Evolutionary conservation across 2,797 vertebrate genomes (phyloP).

Genomic region (Petrocephalus sullivani): DNA sequence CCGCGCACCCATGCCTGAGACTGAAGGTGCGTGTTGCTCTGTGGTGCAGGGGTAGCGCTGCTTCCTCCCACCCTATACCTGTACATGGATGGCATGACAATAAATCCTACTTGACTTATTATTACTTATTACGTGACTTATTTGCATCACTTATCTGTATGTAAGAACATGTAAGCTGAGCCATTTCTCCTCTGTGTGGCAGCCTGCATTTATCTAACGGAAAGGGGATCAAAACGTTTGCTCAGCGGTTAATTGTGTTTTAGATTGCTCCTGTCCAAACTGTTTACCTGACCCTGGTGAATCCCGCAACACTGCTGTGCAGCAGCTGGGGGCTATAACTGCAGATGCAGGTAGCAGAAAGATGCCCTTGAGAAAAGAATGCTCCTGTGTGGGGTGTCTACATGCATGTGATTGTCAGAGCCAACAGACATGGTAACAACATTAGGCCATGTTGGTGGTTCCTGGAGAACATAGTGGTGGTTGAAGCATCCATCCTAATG

Average conservation of each 20-base stretch:
- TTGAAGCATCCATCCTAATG: background rate
- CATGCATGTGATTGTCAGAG: background rate
- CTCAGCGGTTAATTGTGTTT: background rate
- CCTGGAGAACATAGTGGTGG: background rate
- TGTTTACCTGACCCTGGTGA: background rate
- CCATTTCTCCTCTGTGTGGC: background rate
- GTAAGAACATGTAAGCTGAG: background rate
- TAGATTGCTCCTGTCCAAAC: background rate
- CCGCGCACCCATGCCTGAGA: background rate
- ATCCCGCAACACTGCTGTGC: background rate
- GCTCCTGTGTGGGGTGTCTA: background rate
- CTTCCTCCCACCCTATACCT: background rate
- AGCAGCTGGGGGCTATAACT: background rate
- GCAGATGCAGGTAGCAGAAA: background rate
- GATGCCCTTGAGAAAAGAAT: conserved; percentile 13
- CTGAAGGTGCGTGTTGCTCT: background rate
- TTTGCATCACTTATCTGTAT: background rate
- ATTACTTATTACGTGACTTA: background rate
- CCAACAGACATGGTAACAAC: background rate
- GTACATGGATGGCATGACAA: background rate
- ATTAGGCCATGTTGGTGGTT: background rate
- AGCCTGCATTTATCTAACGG: conserved; percentile 16
- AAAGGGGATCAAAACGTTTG: background rate
- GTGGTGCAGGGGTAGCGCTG: background rate
- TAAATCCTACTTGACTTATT: background rate